Evolutionary conservation across 2,888 invertebrate species (phyloP).

Genomic region (Nycteola revayana): DNA sequence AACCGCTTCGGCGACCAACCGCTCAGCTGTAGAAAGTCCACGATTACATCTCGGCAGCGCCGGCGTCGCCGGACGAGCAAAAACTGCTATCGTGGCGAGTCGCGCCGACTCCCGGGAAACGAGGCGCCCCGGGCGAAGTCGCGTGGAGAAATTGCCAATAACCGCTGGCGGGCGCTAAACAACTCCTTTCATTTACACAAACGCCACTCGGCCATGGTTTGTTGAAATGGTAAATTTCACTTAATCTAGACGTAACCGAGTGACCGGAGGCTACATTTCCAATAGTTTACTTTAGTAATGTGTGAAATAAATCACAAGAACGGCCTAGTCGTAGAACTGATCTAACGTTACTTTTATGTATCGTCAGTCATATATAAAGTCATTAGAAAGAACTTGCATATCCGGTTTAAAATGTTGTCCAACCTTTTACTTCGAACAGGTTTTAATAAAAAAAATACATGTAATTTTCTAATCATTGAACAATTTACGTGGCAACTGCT

Average conservation of each 20-base stretch:
- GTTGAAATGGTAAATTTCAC: conserved; percentile 58
- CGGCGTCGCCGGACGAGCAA: conserved; percentile 65
- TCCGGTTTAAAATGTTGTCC: conserved; percentile 37
- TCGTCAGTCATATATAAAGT: conserved; percentile 37
- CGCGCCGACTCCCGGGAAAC: conserved; percentile 68
- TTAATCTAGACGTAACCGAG: conserved; percentile 44
- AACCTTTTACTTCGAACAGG: conserved; percentile 39
- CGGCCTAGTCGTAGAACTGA: conserved; percentile 41
- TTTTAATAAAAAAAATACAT: conserved; percentile 13
- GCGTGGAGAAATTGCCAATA: conserved; percentile 62
- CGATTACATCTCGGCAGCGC: conserved; percentile 69
- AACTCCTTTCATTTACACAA: conserved; percentile 62
- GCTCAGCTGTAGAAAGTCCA: conserved; percentile 80
- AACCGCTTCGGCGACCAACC: conserved; percentile 63
- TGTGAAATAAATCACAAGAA: conserved; percentile 40
- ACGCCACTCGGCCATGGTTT: conserved; percentile 32
- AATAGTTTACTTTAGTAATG: conserved; percentile 39
- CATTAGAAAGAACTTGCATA: conserved; percentile 42
- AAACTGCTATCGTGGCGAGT: conserved; percentile 66
- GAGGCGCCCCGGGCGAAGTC: conserved; percentile 59
- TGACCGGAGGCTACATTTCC: conserved; percentile 43
- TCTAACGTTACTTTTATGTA: conserved; percentile 41
- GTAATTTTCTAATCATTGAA: conserved; percentile 6
- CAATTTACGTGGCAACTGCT: conserved; percentile 8
- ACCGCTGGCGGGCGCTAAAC: conserved; percentile 51